Base-by-base conservation (phyloP, 2,797 vertebrate species). In the Xenops minutus region DNA sequence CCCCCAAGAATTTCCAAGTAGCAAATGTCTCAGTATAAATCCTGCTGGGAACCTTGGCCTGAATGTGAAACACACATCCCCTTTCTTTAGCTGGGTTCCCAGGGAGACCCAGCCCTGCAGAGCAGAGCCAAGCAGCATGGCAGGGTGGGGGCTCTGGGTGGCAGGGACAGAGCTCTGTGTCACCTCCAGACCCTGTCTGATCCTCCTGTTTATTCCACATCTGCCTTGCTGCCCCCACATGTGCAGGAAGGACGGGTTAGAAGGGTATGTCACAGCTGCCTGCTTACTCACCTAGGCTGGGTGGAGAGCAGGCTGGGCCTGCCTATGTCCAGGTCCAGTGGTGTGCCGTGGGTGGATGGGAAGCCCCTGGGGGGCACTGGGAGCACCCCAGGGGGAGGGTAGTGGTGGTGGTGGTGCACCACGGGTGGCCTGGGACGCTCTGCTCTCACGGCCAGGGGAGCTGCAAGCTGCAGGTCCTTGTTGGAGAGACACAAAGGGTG, bases 321-420 rank as follows among this genome's bases (percentile, higher is more conserved):
- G 89, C 59, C 0, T 64, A 64, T 1, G 15, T 44, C 62, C 62
- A 64, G 63, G 94, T 93, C 85, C 97, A n/a, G 26, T 91, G 97
- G 32, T 96, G 97, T 1, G 91, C 36, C 0, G 92, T 22, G 46
- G 98, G 82, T 22, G 39, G 98, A 77, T 8, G 96, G 97, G 83
- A 98, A 96, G 72, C 94, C 81, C 2, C 29, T 39, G 1, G 61
- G 69, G 23, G 86, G 74, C 80, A 79, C 43, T 4, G 91, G 73
- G 58, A 93, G 18, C 52, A 95, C 27, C 9, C 86, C 96, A 1
- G 93, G 6, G 13, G 97, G 81, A 68, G 98, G 92, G 32, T 98
- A 98, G 88, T 98, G 98, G 95, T 99, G 98, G 79, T 98, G 98
- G 92, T 99, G 98, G 90, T 98, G 98, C 84, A 99, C 96, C 0